phyloP scores from a whole-genome alignment of 2,888 invertebrate species.

The Drymonia ruficornis region DNA sequence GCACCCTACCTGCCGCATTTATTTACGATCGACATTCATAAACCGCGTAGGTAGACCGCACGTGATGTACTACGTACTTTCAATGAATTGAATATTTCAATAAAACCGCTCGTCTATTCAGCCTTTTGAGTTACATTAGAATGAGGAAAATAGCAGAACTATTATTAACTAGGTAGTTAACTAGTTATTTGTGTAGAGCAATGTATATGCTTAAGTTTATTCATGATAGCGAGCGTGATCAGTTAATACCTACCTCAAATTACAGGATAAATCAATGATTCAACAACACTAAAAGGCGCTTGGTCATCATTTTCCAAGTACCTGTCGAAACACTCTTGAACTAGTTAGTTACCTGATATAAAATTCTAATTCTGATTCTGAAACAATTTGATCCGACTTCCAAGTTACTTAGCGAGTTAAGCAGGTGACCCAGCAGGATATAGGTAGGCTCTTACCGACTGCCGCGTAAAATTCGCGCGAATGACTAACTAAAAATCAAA shows the following conservation, averaged over 20 bases:
- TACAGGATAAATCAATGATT: no score
- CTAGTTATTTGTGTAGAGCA: no score
- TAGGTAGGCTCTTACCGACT: no score
- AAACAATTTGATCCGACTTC: no score
- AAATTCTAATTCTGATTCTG: background rate
- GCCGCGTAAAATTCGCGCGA: no score
- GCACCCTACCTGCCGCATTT: slow-evolving; percentile 23
- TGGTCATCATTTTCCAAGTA: no score
- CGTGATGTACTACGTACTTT: slow-evolving; percentile 9
- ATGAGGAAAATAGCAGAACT: background rate
- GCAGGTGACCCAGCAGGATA: background rate
- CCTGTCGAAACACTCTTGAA: no score
- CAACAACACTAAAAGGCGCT: no score
- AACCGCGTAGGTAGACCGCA: slow-evolving; percentile 22
- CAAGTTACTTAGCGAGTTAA: background rate
- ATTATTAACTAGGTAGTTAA: background rate
- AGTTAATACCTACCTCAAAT: no score
- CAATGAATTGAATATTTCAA: slow-evolving; percentile 1
- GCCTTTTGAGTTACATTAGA: background rate
- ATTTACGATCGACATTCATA: slow-evolving; percentile 37
- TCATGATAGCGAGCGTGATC: no score
- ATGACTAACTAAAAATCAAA: no score
- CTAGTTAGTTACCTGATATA: background rate
- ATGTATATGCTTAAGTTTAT: no score
- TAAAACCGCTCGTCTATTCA: background rate